A percentile compares a stretch with the other conserved stretches of the same genome.
Conservation (phyloP, 2,797 vertebrate genomes). For the Coccyzus lansbergi region DNA sequence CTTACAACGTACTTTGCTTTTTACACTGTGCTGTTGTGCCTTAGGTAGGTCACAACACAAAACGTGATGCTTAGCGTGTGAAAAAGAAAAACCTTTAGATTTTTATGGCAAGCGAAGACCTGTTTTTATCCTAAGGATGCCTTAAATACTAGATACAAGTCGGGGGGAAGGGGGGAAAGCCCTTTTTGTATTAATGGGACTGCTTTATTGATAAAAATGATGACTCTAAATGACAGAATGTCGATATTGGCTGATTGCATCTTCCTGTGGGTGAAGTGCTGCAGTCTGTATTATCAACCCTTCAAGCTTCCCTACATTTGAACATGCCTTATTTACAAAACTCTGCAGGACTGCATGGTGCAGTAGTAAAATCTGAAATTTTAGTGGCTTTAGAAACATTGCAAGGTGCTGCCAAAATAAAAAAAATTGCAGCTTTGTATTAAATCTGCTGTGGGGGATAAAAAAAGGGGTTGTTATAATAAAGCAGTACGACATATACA, state of each 20-base stretch:
- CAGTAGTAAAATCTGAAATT: not conserved
- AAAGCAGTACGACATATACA: not conserved
- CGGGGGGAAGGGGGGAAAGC: not conserved
- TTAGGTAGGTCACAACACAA: slow-evolving; percentile 26
- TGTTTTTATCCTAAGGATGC: not conserved
- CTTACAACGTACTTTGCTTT: not conserved
- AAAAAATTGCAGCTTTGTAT: not conserved
- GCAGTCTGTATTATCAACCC: slow-evolving; percentile 6
- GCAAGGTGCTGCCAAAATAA: not conserved
- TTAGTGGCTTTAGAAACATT: not conserved
- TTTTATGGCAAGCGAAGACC: not conserved
- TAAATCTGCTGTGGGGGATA: not conserved
- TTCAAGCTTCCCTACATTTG: not conserved
- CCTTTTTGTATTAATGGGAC: not conserved
- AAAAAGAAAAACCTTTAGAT: not conserved
- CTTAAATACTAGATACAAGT: not conserved
- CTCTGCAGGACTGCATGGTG: not conserved
- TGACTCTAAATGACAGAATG: not conserved
- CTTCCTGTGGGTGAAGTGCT: not conserved
- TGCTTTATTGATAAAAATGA: not conserved
- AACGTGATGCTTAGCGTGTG: not conserved
- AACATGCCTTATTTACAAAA: slow-evolving; percentile 1
- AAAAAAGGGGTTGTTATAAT: not conserved
- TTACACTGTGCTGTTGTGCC: not conserved
- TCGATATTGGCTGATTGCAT: slow-evolving; percentile 4